A percentile compares a stretch with the other conserved stretches of the same genome.
phyloP scores from a whole-genome alignment of 2,888 invertebrate species.

The Dolichomitus sp. region DNA sequence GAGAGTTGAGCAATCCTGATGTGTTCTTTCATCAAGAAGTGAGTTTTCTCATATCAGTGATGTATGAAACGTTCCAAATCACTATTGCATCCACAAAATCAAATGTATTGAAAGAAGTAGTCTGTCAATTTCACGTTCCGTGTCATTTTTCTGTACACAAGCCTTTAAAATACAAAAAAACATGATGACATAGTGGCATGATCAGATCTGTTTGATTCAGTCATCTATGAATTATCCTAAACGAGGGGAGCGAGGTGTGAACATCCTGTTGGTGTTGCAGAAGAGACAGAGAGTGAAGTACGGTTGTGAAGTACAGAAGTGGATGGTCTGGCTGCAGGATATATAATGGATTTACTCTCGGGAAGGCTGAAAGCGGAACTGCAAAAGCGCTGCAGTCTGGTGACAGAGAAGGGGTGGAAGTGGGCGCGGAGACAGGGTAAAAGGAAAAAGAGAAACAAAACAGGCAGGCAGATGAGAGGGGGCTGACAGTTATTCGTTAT shows the following conservation, averaged over 20 bases:
- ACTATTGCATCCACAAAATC: background rate
- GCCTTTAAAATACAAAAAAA: background rate
- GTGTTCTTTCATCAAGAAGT: background rate
- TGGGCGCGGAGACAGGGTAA: slow-evolving; percentile 5
- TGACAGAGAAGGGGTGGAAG: slow-evolving; percentile 1
- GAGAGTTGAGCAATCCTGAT: no score
- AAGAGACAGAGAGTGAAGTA: background rate
- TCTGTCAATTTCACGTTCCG: background rate
- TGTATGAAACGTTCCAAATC: no score
- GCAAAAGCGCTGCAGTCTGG: slow-evolving; percentile 6
- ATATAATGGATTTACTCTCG: slow-evolving; percentile 35
- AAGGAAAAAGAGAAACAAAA: slow-evolving; percentile 27
- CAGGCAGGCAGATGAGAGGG: slow-evolving; percentile 14
- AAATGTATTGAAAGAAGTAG: background rate
- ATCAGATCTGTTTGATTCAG: slow-evolving; percentile 64
- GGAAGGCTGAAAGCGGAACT: slow-evolving; percentile 32
- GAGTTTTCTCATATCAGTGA: no score
- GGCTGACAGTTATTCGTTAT: slow-evolving; percentile 42
- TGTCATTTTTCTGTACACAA: background rate
- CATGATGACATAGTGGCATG: background rate
- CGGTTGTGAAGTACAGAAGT: background rate
- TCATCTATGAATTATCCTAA: slow-evolving; percentile 70
- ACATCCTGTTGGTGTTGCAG: slow-evolving; percentile 15
- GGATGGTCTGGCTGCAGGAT: slow-evolving; percentile 21
- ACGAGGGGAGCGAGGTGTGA: slow-evolving; percentile 53